A percentile compares a stretch with the other conserved stretches of the same genome.
Evolutionary conservation across 2,113 vertebrate genomes (phyloP).

Genomic region (Pelecanoides urinatrix): DNA sequence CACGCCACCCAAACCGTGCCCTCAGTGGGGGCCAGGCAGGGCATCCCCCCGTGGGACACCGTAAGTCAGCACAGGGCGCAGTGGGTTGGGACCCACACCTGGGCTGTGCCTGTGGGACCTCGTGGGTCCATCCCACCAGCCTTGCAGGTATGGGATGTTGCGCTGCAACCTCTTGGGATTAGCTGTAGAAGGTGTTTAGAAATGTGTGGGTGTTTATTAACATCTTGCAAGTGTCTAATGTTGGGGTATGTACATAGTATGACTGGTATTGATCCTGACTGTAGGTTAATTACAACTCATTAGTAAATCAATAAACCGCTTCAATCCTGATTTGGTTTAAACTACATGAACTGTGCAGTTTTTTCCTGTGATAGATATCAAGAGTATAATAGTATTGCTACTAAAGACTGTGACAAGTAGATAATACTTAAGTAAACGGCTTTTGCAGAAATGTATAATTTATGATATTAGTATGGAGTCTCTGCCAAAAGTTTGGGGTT

Average conservation of each 20-base stretch:
- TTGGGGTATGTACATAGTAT: accelerated
- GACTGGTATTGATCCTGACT: background rate
- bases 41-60: accelerated
- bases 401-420: background rate
- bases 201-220: background rate
- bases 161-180: too few relatives aligned
- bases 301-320: background rate
- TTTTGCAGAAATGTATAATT: background rate
- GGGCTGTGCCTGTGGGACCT: background rate
- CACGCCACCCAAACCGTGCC: background rate
- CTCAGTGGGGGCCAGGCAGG: background rate
- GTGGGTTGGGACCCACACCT: background rate
- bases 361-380: background rate
- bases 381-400: background rate
- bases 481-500: background rate
- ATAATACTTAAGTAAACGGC: background rate
- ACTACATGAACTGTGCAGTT: background rate
- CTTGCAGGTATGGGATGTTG: background rate
- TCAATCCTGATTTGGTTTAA: background rate
- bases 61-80: accelerated
- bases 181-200: background rate
- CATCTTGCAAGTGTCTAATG: background rate
- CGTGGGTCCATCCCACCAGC: background rate
- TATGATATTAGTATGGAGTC: background rate
- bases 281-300: background rate